phyloP scores from a whole-genome alignment of 1,140 invertebrate species.

The Penaeus indicus region DNA sequence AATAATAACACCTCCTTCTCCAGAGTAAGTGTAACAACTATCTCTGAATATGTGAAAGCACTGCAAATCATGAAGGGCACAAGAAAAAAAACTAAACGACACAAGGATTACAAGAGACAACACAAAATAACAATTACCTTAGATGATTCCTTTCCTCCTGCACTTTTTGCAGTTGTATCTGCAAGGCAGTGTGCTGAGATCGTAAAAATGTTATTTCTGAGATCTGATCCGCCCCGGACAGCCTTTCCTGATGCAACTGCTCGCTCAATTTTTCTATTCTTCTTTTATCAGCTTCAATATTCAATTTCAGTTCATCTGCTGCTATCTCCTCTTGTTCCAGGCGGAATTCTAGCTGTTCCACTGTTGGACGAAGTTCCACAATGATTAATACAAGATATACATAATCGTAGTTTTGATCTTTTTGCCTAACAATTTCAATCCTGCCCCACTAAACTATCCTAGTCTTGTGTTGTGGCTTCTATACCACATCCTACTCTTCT shows the following conservation, averaged over 20 bases:
- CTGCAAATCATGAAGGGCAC: not conserved
- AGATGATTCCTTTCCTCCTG: constrained; percentile 42
- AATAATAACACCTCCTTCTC: too few species aligned
- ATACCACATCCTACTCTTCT: too few species aligned
- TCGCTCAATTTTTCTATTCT: constrained; percentile 24
- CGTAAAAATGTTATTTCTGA: constrained; percentile 43
- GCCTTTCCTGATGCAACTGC: constrained; percentile 39
- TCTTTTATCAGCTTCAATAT: constrained; percentile 38
- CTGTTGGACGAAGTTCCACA: not conserved
- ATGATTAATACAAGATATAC: too few species aligned
- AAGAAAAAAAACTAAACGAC: not conserved
- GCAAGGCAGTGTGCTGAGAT: constrained; percentile 30
- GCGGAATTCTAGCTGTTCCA: constrained; percentile 26
- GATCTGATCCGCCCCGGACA: constrained; percentile 23
- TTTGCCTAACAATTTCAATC: too few species aligned
- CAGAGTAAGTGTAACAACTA: too few species aligned
- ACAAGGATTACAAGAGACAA: not conserved
- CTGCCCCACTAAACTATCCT: too few species aligned
- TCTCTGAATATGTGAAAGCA: too few species aligned
- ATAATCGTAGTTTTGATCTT: too few species aligned
- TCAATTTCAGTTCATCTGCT: constrained; percentile 43
- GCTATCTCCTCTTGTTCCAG: constrained; percentile 47
- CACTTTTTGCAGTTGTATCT: constrained; percentile 35
- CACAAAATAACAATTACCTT: constrained; percentile 6
- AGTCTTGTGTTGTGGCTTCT: too few species aligned